A percentile compares a stretch with the other conserved stretches of the same genome.
Evolutionary conservation across 2,888 invertebrate species (phyloP).

Genomic region (Conistra vaccinii): DNA sequence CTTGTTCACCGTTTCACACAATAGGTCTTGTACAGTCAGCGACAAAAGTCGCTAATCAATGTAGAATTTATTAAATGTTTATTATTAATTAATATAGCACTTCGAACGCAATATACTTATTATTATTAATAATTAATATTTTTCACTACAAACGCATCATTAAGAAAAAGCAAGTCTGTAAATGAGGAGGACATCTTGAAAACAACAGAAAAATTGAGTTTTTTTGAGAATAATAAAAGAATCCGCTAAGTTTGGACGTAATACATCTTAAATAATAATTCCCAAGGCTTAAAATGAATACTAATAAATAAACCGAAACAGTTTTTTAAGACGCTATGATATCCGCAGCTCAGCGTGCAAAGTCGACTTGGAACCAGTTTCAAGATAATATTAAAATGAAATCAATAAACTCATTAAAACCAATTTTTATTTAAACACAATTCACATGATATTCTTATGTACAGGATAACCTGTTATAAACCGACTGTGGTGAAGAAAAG

Average conservation of each 20-base stretch:
- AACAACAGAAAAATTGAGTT: neutral
- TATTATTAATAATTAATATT: no score
- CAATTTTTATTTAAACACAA: slow-evolving; percentile 29
- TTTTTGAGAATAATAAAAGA: neutral
- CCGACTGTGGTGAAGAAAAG: neutral
- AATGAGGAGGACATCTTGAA: neutral
- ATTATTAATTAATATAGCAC: no score
- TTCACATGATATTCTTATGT: slow-evolving; percentile 2
- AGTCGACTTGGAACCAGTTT: slow-evolving; percentile 53
- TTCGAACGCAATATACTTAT: no score
- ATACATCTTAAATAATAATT: neutral
- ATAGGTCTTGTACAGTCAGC: neutral
- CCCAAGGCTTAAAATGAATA: neutral
- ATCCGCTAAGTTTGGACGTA: neutral
- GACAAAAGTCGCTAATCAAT: neutral
- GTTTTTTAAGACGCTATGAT: neutral
- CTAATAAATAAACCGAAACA: neutral
- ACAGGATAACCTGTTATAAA: slow-evolving; percentile 13
- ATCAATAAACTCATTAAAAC: slow-evolving; percentile 64
- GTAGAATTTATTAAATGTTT: no score
- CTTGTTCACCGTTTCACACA: neutral
- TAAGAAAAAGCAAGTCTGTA: neutral
- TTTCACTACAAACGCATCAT: no score
- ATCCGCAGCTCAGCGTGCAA: slow-evolving; percentile 7
- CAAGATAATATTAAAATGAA: slow-evolving; percentile 43